These are phyloP conservation scores for Agrotis puta DNA, from an alignment of 2,888 invertebrate species.

Conservation along the genomic window DNA sequence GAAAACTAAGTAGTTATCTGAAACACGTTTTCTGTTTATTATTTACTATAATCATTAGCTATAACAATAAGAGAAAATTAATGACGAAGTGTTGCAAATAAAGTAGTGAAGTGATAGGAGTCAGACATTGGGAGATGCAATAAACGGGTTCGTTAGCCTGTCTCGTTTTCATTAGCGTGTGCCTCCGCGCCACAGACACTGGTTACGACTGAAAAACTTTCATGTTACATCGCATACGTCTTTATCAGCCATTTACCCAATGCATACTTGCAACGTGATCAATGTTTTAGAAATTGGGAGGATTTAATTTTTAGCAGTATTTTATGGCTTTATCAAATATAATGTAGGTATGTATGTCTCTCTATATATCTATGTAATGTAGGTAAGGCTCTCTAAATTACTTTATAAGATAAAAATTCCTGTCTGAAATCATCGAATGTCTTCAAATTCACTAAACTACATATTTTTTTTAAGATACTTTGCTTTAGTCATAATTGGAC, in stretches of 20 bases:
- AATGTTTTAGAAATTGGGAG: constrained; percentile 57
- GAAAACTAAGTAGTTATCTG: constrained; percentile 15
- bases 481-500: constrained; percentile 35
- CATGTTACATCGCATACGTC: constrained; percentile 70
- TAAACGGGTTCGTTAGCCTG: constrained; percentile 83
- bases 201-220: constrained; percentile 83
- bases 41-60: constrained; percentile 11
- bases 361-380: too few species aligned
- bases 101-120: constrained; percentile 49
- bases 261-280: constrained; percentile 59
- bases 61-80: constrained; percentile 21
- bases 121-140: constrained; percentile 67
- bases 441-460: constrained; percentile 18
- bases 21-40: constrained; percentile 32
- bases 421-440: neutral
- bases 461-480: constrained; percentile 4
- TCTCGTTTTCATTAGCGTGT: constrained; percentile 86
- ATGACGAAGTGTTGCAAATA: constrained; percentile 24
- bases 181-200: constrained; percentile 68
- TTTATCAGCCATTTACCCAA: constrained; percentile 59
- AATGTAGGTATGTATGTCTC: neutral
- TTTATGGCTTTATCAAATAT: constrained; percentile 9
- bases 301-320: neutral
- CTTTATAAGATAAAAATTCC: neutral
- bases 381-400: neutral